Conservation (phyloP, 2,888 invertebrate species). For the Nomada fabriciana region DNA sequence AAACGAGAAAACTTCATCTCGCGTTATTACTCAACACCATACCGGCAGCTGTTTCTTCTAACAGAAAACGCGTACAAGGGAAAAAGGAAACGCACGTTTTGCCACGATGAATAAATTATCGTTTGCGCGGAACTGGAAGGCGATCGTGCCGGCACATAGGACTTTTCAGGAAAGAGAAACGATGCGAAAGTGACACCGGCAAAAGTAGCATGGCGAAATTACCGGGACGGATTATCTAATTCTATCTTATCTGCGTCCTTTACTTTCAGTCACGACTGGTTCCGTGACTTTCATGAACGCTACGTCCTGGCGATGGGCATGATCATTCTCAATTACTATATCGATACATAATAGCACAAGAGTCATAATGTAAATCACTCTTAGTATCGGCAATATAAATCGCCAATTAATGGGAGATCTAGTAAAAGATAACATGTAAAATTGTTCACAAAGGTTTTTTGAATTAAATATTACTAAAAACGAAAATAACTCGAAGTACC, state of each 20-base stretch:
- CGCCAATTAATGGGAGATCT: too few species aligned
- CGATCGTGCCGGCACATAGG: conserved; percentile 13
- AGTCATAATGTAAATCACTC: too few species aligned
- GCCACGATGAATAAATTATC: conserved; percentile 31
- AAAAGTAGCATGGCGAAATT: conserved; percentile 30
- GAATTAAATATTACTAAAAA: too few species aligned
- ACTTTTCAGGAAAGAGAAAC: conserved; percentile 44
- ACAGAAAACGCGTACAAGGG: neutral
- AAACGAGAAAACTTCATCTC: neutral
- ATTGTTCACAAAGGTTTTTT: too few species aligned
- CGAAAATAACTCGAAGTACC: too few species aligned
- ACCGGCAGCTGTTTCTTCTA: neutral
- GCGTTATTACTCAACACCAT: conserved; percentile 6
- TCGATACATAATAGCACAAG: conserved; percentile 20
- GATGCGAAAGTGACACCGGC: conserved; percentile 36
- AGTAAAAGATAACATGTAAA: too few species aligned
- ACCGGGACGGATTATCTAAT: conserved; percentile 64
- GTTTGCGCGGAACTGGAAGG: conserved; percentile 25
- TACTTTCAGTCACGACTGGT: conserved; percentile 68
- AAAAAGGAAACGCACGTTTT: conserved; percentile 29
- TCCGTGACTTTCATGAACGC: conserved; percentile 39
- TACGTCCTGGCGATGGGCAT: conserved; percentile 17
- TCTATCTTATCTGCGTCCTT: conserved; percentile 59
- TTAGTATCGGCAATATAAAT: too few species aligned
- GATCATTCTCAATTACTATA: conserved; percentile 55